Percentiles rank a stretch among this genome's conserved stretches.
These are phyloP conservation scores for Falco concolor DNA, from an alignment of 2,797 vertebrate genomes.

Conservation along the genomic window DNA sequence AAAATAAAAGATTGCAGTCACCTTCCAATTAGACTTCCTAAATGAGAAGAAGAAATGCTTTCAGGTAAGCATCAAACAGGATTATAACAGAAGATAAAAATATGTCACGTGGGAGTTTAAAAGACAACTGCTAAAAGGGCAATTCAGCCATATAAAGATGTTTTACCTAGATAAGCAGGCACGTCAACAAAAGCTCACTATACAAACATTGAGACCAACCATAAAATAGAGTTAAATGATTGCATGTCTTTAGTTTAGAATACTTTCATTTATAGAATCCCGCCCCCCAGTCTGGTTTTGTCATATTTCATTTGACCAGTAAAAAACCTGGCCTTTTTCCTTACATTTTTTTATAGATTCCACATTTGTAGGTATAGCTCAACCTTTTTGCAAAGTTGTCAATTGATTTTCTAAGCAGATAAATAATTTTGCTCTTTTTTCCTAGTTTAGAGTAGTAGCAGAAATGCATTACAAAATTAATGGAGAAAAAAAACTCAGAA, in stretches of 20 bases:
- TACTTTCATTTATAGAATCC: background rate
- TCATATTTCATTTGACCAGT: background rate
- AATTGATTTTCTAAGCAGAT: background rate
- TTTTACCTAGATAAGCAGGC: background rate
- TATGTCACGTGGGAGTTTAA: background rate
- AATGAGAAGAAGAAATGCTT: background rate
- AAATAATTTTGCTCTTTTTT: background rate
- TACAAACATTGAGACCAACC: background rate
- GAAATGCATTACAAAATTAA: background rate
- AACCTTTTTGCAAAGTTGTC: background rate
- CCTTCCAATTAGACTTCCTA: background rate
- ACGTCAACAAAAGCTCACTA: background rate
- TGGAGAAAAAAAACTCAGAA: background rate
- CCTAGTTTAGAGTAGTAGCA: background rate
- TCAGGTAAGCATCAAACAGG: background rate
- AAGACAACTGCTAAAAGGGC: background rate
- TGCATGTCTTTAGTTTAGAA: background rate
- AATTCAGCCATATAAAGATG: background rate
- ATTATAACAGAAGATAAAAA: slow-evolving; percentile 42
- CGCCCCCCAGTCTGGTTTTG: background rate
- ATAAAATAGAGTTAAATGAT: background rate
- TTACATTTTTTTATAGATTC: background rate
- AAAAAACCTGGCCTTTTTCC: background rate
- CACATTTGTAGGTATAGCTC: background rate
- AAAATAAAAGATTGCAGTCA: background rate